Percentiles rank a stretch among this genome's conserved stretches.
Conservation (phyloP, 2,797 vertebrate genomes). For the Cuniculus paca region DNA sequence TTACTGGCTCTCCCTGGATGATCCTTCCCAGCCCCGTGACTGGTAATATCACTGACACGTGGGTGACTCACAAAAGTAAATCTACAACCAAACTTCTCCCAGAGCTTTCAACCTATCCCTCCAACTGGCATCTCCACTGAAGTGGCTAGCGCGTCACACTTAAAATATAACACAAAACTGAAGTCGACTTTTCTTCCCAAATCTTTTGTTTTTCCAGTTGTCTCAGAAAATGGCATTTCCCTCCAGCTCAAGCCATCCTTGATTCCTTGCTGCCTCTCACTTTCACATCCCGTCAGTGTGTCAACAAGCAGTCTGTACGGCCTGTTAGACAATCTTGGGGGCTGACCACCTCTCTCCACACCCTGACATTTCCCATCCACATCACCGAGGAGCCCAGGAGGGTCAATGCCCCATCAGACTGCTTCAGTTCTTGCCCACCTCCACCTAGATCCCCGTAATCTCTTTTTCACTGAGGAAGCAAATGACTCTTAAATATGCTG, state of each 20-base stretch:
- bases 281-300: not conserved
- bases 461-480: slow-evolving; percentile 1
- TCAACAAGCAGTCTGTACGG: not conserved
- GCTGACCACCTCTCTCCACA: not conserved
- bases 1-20: not conserved
- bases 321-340: not conserved
- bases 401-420: not conserved
- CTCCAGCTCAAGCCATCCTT: not conserved
- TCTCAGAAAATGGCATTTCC: slow-evolving; percentile 14
- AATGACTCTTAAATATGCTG: not conserved
- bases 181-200: slow-evolving; percentile 20
- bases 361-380: not conserved
- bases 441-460: not conserved
- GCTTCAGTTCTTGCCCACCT: not conserved
- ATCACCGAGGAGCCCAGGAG: not conserved
- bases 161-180: not conserved
- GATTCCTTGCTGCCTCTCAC: not conserved
- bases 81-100: slow-evolving; percentile 46
- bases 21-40: not conserved
- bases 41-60: not conserved
- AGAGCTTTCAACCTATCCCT: not conserved
- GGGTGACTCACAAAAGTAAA: slow-evolving; percentile 51
- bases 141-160: not conserved
- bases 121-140: not conserved
- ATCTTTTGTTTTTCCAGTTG: not conserved